Conservation (phyloP, 2,888 invertebrate species). For the Zootermopsis nevadensis region DNA sequence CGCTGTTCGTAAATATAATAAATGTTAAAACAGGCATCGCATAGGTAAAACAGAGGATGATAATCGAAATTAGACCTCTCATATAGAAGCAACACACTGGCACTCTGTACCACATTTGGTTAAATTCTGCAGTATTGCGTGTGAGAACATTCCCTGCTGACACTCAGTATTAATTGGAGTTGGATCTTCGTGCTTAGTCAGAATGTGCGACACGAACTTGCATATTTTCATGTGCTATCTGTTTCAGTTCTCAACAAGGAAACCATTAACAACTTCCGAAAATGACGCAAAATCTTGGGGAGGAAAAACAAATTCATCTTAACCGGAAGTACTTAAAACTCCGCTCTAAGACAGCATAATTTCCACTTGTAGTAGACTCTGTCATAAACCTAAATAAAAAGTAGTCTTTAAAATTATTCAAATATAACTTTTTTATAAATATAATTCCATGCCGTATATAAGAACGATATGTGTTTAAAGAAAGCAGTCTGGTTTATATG, state of each 20-base stretch:
- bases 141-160: no score
- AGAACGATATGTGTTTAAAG: not conserved
- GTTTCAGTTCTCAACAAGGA: constrained; percentile 12
- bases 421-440: not conserved
- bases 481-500: constrained; percentile 17
- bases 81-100: no score
- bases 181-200: not conserved
- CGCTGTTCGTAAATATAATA: no score
- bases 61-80: no score
- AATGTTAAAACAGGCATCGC: no score
- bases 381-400: constrained; percentile 26
- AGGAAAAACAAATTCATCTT: constrained; percentile 54
- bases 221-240: not conserved
- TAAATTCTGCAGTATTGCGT: no score
- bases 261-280: constrained; percentile 50
- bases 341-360: constrained; percentile 54
- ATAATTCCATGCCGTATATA: not conserved
- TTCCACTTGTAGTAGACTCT: constrained; percentile 42
- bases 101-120: no score
- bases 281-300: constrained; percentile 44
- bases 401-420: not conserved
- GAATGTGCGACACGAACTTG: not conserved
- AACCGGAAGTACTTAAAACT: constrained; percentile 50
- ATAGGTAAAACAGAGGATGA: no score
- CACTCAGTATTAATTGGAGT: no score